Percentiles rank a stretch among this genome's conserved stretches.
Evolutionary conservation across 2,113 vertebrate species (phyloP).

Genomic region (Mus musculus): GRCm39 chr12:110593501-110594000

Average conservation of each 20-base stretch:
- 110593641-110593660: background rate
- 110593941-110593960: background rate
- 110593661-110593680: background rate
- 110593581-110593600: fast-evolving
- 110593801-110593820: background rate
- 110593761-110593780: background rate
- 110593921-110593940: background rate
- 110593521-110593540: constrained; percentile 96
- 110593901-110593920: background rate
- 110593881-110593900: background rate
- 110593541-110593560: fast-evolving
- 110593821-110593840: background rate
- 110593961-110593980: background rate
- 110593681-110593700: background rate
- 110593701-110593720: background rate
- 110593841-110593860: background rate
- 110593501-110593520: constrained; percentile 98
- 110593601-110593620: background rate
- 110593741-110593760: too few relatives aligned
- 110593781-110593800: too few relatives aligned
- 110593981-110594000: background rate
- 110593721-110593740: too few relatives aligned
- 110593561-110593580: fast-evolving
- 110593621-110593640: background rate
- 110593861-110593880: background rate